Evolutionary conservation across 2,888 invertebrate species (phyloP), one percentile per base, ranked within the genome.

Genomic region (Macaria liturata): DNA sequence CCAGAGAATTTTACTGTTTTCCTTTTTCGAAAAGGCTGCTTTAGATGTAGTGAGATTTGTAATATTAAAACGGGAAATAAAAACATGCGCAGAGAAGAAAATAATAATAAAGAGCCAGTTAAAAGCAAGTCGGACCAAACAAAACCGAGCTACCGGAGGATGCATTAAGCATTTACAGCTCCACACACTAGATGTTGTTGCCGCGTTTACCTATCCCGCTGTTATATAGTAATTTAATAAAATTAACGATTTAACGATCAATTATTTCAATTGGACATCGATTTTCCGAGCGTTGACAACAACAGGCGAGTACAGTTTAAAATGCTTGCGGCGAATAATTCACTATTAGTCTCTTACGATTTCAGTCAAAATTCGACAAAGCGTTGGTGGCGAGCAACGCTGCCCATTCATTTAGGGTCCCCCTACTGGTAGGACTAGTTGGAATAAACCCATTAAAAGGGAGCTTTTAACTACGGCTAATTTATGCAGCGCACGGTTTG

Each of bases 371-470:
- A 74, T 78, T 77, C 67, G 68, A 75, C 66, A 70, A 76, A 72
- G 73, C 74, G 67, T 69, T 67, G 66, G 67, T 69, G 69, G 66
- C 72, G 72, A 67, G 72, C 76, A 70, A 71, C 75, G 69, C 71
- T 77, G 81, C 79, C 87, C 86, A 86, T 88, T 89, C 86, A 89
- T 89, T 89, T 89, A 76, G 80, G 70, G 80, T 81, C 80, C 68
- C 68, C n/a, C n/a, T n/a, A n/a, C n/a, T n/a, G n/a, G n/a, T n/a
- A n/a, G n/a, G n/a, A n/a, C n/a, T n/a, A n/a, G n/a, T n/a, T n/a
- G n/a, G n/a, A n/a, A n/a, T n/a, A n/a, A n/a, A n/a, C 76, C 86
- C 85, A 88, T 88, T 89, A 87, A 88, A 88, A 84, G 83, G 84
- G 80, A 78, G 86, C 20, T 88, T 89, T 88, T 89, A 90, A 89